A percentile compares a stretch with the other conserved stretches of the same genome.
Conservation (phyloP, 2,797 vertebrate species). For the Manis javanica region DNA sequence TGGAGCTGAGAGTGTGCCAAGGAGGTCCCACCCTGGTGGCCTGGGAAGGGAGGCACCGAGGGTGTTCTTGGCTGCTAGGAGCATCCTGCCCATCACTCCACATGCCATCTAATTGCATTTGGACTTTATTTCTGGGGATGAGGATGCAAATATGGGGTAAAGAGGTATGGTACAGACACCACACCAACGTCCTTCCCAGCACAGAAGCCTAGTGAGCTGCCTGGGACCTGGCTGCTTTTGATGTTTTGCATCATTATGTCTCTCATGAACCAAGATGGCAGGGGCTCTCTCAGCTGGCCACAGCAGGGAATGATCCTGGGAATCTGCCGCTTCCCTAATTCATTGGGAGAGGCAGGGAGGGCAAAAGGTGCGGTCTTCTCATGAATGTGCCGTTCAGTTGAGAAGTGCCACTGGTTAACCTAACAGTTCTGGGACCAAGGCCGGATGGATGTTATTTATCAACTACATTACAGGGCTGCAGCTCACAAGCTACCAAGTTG, state of each 20-base stretch:
- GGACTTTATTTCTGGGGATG: background rate
- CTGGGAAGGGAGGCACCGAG: background rate
- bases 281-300: background rate
- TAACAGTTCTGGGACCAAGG: conserved; percentile 1
- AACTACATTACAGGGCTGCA: background rate
- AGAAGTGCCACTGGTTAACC: background rate
- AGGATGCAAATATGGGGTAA: background rate
- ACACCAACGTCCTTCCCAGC: rapidly evolving
- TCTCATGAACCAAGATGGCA: background rate
- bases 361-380: background rate
- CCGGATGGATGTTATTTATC: background rate
- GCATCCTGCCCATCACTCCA: background rate
- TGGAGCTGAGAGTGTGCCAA: background rate
- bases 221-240: background rate
- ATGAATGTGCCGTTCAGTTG: background rate
- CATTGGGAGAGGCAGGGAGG: background rate
- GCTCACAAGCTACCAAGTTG: background rate
- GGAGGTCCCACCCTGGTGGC: background rate
- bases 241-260: background rate
- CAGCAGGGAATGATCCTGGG: background rate
- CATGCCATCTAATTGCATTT: rapidly evolving
- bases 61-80: background rate
- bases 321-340: background rate
- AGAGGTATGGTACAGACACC: background rate
- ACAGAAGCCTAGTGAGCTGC: background rate